Conservation (phyloP, 1,140 invertebrate species). For the Heliconius hermathena region DNA sequence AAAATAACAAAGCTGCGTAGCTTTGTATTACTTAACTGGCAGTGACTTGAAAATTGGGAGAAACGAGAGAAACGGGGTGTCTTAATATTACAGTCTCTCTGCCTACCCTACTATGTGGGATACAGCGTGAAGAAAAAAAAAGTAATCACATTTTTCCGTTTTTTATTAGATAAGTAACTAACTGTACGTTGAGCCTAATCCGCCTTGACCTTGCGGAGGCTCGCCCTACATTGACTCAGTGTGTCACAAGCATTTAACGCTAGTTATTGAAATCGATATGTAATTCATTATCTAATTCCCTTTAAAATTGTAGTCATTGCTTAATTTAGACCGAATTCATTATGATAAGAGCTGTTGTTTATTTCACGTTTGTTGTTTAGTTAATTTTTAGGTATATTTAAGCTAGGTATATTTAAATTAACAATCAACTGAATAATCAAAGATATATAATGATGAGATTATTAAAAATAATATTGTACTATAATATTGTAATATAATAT, state of each 20-base stretch:
- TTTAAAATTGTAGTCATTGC: constrained; percentile 9
- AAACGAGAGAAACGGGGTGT: neutral
- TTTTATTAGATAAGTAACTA: neutral
- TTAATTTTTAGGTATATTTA: no score
- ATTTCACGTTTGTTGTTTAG: neutral
- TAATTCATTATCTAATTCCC: constrained; percentile 1
- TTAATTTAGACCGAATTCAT: neutral
- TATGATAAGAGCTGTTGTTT: neutral
- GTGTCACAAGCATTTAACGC: constrained; percentile 22
- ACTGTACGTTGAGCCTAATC: neutral
- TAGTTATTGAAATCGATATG: constrained; percentile 19
- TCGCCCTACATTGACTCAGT: constrained; percentile 29
- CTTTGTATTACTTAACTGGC: no score
- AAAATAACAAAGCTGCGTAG: no score
- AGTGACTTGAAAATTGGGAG: no score
- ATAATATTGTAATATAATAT: no score
- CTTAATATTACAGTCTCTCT: neutral
- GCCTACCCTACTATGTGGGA: neutral
- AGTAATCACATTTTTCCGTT: neutral
- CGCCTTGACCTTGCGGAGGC: constrained; percentile 48
- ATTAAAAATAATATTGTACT: no score
- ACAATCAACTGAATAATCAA: no score
- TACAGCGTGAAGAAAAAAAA: no score
- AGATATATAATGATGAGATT: no score
- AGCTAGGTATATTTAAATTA: no score